Conservation (phyloP, 2,797 vertebrate genomes). For the Myripristis jacobus region DNA sequence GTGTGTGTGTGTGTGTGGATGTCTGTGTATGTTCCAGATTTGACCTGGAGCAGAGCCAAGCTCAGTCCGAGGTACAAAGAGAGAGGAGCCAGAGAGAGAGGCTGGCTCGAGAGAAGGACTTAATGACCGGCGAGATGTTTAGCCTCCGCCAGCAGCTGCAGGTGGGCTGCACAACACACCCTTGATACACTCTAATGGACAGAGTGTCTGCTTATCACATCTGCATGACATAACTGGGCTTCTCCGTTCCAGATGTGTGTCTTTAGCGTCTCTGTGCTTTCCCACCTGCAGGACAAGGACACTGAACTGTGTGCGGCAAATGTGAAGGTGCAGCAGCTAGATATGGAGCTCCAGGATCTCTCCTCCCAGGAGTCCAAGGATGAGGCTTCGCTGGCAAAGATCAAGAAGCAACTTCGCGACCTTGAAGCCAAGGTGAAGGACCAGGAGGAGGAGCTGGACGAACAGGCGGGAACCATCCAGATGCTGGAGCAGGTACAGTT, state of each 20-base stretch:
- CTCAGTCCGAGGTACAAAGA: slow-evolving; percentile 91
- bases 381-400: slow-evolving; percentile 87
- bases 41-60: slow-evolving; percentile 92
- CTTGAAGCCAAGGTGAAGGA: slow-evolving; percentile 97
- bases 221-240: slow-evolving; percentile 51
- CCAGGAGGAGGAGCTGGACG: slow-evolving; percentile 98
- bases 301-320: slow-evolving; percentile 84
- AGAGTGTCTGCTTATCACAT: slow-evolving; percentile 28
- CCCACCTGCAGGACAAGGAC: slow-evolving; percentile 80
- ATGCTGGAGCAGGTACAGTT: slow-evolving; percentile 94
- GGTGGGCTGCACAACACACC: slow-evolving; percentile 73
- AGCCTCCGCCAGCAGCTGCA: slow-evolving; percentile 94
- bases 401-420: slow-evolving; percentile 95
- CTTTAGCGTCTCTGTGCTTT: slow-evolving; percentile 24
- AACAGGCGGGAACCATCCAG: slow-evolving; percentile 97
- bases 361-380: slow-evolving; percentile 91
- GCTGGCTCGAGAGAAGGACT: slow-evolving; percentile 91
- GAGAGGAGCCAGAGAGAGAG: slow-evolving; percentile 92
- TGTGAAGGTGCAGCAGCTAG: slow-evolving; percentile 90
- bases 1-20: slow-evolving; percentile 21
- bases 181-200: slow-evolving; percentile 30
- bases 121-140: slow-evolving; percentile 91
- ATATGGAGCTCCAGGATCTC: slow-evolving; percentile 89
- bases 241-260: slow-evolving; percentile 45
- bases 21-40: slow-evolving; percentile 83